Percentiles rank a stretch among this genome's conserved stretches.
These are phyloP conservation scores for Hemicordylus capensis DNA, from an alignment of 2,113 vertebrate genomes.

Conservation along the genomic window DNA sequence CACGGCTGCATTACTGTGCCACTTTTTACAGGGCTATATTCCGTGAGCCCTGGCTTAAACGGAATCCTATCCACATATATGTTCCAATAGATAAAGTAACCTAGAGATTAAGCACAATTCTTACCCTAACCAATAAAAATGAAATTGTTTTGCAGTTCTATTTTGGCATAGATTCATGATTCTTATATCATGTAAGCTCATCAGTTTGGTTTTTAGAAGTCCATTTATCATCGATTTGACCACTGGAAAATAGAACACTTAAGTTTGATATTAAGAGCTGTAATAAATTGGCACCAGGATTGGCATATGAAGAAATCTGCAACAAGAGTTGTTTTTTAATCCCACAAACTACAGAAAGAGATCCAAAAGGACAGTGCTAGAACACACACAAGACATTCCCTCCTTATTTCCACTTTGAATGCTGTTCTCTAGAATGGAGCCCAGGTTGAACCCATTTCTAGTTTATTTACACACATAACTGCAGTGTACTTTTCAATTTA, in stretches of 20 bases:
- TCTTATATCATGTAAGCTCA: not conserved
- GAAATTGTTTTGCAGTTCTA: not conserved
- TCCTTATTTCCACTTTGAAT: not conserved
- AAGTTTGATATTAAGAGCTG: constrained; percentile 3
- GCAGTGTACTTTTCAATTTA: not conserved
- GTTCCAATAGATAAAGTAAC: not conserved
- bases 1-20: not conserved
- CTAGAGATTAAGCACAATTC: not conserved
- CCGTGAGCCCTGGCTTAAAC: not conserved
- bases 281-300: not conserved
- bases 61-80: no score
- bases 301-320: rapidly evolving
- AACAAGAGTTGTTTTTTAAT: constrained; percentile 9
- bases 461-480: not conserved
- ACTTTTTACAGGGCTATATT: not conserved
- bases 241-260: not conserved
- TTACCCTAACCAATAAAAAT: not conserved
- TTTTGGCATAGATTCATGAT: not conserved
- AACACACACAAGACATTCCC: constrained; percentile 4
- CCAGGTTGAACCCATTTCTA: not conserved
- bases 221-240: not conserved
- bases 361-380: not conserved
- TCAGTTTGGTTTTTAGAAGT: not conserved
- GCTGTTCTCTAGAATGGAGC: not conserved
- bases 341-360: not conserved